Base-by-base conservation (phyloP, 1,140 invertebrate genomes). In the Acromyrmex charruanus region DNA sequence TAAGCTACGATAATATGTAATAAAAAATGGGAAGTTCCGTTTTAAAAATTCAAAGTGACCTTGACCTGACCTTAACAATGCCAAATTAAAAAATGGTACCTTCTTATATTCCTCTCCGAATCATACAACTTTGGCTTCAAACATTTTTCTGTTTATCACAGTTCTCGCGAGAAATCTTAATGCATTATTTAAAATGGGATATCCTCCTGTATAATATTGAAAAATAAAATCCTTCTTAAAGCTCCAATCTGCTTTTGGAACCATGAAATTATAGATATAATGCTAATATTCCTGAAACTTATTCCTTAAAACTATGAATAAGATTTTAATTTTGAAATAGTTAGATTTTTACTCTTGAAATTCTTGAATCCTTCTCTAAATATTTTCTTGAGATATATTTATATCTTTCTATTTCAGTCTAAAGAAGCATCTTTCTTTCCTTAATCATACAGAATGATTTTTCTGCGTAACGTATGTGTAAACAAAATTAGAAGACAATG, bases 331-430 rank as follows among this genome's bases (percentile, higher is more conserved):
- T 51, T 51, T 51, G 3, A 51, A 51, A 51, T 16, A 51, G 4
- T 51, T 16, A 51, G 3, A 51, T 14, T 51, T 51, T 51, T 51
- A 58, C 18, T 28, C 0, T n/a, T 61, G 1, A 14, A 58, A 44
- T 71, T 4, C 6, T 49, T 53, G 10, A 55, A 44, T 58, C 25
- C 18, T n/a, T 21, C 25, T 31, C 65, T 12, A 77, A 44, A 53
- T 72, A 12, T 72, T 72, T 80, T 53, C n/a, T 4, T 6, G 5
- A 44, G 25, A 58, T 44, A 58, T 18, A 55, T 58, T 81, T 9
- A 6, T 55, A 9, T 31, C 21, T 44, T n/a, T 44, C 39, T 1
- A 4, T 69, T 21, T 10, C 28, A 1, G 0, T 14, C 14, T 49
- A 21, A 44, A 39, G 14, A 51, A 69, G 66, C 39, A 7, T 85